Conservation (phyloP, 1,140 invertebrate genomes). For the Druon quercuslanigerum region DNA sequence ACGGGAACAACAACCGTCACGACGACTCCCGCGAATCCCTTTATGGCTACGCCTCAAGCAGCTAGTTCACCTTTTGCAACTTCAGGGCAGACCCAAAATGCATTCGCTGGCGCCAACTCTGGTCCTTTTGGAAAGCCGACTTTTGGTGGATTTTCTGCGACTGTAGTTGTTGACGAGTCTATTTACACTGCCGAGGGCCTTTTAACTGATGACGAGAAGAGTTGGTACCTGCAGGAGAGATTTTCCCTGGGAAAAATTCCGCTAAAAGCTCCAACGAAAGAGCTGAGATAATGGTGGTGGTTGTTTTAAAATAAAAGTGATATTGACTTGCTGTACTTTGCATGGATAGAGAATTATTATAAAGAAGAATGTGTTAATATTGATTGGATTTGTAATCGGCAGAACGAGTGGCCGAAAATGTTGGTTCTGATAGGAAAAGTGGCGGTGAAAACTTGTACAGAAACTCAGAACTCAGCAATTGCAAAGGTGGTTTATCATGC, state of each 20-base stretch:
- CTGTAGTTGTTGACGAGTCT: constrained; percentile 56
- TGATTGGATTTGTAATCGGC: neutral
- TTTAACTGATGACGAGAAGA: constrained; percentile 68
- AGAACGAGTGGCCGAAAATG: neutral
- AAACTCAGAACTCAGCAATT: too few species aligned
- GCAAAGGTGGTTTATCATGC: constrained; percentile 19
- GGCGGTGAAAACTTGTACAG: too few species aligned
- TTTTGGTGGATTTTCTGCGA: constrained; percentile 42
- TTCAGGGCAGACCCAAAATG: constrained; percentile 41
- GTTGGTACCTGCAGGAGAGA: constrained; percentile 54
- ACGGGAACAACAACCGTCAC: neutral
- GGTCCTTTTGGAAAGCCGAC: constrained; percentile 54
- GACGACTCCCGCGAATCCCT: constrained; percentile 49
- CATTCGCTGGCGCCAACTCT: constrained; percentile 21
- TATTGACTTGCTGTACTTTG: neutral
- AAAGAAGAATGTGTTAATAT: too few species aligned
- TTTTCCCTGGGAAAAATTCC: constrained; percentile 68
- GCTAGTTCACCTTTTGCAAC: constrained; percentile 48
- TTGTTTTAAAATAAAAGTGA: neutral
- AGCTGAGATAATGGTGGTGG: constrained; percentile 55
- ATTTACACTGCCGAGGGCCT: constrained; percentile 57
- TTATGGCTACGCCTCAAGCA: constrained; percentile 40
- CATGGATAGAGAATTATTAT: too few species aligned
- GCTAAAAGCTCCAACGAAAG: constrained; percentile 65
- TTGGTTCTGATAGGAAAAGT: too few species aligned